These are phyloP conservation scores for Sebastolobus alascanus DNA, from an alignment of 2,797 vertebrate genomes.

Conservation along the genomic window DNA sequence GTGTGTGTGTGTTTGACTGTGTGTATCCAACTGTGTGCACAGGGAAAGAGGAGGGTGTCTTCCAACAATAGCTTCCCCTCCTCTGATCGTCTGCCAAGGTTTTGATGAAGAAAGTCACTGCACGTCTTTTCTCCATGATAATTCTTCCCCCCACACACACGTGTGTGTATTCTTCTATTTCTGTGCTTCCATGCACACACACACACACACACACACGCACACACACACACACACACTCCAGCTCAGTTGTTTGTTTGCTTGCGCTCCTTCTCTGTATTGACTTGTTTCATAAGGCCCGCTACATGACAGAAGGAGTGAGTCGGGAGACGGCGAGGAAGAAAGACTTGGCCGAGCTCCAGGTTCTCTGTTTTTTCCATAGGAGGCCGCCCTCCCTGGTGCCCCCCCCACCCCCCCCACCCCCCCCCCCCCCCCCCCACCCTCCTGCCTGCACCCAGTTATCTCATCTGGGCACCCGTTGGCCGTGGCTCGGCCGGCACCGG, in stretches of 20 bases:
- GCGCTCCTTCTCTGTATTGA: constrained; percentile 79
- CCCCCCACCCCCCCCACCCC: constrained; percentile 41
- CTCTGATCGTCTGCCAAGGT: constrained; percentile 87
- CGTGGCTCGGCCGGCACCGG: constrained; percentile 66
- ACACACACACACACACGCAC: constrained; percentile 31
- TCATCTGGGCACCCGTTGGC: constrained; percentile 86
- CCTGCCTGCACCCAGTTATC: constrained; percentile 82
- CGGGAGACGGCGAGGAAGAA: constrained; percentile 80
- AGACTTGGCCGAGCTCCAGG: constrained; percentile 83
- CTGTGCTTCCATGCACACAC: constrained; percentile 44
- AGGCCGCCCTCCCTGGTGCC: constrained; percentile 72
- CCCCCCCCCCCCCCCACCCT: constrained; percentile 47
- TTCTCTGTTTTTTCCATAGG: constrained; percentile 71
- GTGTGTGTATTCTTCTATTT: constrained; percentile 71
- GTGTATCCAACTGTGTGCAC: constrained; percentile 61
- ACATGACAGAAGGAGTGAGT: constrained; percentile 82
- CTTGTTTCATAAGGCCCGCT: constrained; percentile 83
- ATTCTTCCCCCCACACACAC: constrained; percentile 63
- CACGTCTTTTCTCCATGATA: constrained; percentile 82
- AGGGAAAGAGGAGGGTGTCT: constrained; percentile 70
- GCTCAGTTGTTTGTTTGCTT: constrained; percentile 76
- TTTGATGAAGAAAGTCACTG: constrained; percentile 86
- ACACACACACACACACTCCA: constrained; percentile 40
- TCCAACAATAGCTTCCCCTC: constrained; percentile 82
- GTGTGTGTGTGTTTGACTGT: constrained; percentile 36